Base-by-base conservation (phyloP, 2,113 vertebrate genomes). In the Cyanoramphus novaezelandiae region DNA sequence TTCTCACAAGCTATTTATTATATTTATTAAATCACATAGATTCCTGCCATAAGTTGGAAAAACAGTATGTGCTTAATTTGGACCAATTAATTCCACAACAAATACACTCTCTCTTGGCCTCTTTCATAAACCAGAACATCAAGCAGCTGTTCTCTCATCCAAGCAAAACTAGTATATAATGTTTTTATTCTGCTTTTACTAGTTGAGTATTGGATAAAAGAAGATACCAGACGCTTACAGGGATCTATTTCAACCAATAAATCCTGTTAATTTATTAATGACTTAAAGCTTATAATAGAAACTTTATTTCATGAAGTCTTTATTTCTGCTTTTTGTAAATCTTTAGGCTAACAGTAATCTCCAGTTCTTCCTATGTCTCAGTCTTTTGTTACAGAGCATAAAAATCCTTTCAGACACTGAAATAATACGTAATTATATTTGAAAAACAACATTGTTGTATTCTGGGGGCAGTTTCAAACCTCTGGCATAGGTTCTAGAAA, bases 1-100 rank as follows among this genome's bases (percentile, higher is more conserved):
- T 87, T 92, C 74, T 94, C 77, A 62, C 72, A 72, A 95, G 91
- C 93, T 67, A 91, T 97, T 96, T 91, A 93, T 95, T 93, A 87
- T 91, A 92, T 96, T 96, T 97, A 96, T 96, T 93, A 96, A 96
- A 95, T 96, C 90, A 53, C 95, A 94, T 91, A 86, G 92, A 95
- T 96, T 95, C 77, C 83, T 92, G 84, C 83, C 88, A 80, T 94
- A 90, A 95, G 83, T 92, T 96, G 91, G 86, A 95, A 96, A 96
- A 97, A 92, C 90, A 97, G 88, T 91, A 92, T 94, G 88, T 95
- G 74, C 95, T 95, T 96, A 82, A 96, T 95, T 95, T 95, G 88
- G 77, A 96, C 65, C 90, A 93, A 96, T 96, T 96, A 94, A 95
- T 96, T 96, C 83, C 95, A 84, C 92, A 95, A 92, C 90, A 96